These are phyloP conservation scores for Leptopilina myrica DNA, from an alignment of 2,888 invertebrate species.

Conservation along the genomic window DNA sequence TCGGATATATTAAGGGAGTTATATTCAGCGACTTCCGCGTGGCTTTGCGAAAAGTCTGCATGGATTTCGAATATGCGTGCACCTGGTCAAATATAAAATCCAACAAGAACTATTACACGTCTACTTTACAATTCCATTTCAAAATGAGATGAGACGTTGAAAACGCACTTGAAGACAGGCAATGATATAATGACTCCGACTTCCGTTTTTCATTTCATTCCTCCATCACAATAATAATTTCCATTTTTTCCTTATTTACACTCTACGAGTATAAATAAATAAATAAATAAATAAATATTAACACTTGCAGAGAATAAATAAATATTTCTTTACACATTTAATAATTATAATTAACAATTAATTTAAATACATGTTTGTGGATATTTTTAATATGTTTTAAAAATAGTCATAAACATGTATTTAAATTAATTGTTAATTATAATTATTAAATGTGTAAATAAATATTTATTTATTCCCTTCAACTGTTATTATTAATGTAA, in stretches of 20 bases:
- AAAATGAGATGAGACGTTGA: conserved; percentile 29
- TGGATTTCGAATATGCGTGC: conserved; percentile 7
- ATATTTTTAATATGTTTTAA: too few species aligned
- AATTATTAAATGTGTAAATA: too few species aligned
- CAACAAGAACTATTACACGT: conserved; percentile 7
- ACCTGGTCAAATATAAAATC: conserved; percentile 28
- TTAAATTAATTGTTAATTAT: too few species aligned
- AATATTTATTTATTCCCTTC: too few species aligned
- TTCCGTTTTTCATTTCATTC: conserved; percentile 29
- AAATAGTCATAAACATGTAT: too few species aligned
- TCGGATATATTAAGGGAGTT: conserved; percentile 5
- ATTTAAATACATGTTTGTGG: too few species aligned
- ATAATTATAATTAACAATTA: too few species aligned
- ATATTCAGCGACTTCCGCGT: conserved; percentile 8
- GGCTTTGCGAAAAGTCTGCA: conserved; percentile 3
- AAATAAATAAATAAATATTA: too few species aligned
- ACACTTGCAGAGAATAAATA: too few species aligned
- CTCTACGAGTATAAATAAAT: too few species aligned
- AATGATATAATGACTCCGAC: neutral
- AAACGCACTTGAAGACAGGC: conserved; percentile 1
- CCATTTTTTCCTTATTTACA: neutral
- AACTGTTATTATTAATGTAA: too few species aligned
- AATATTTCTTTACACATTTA: too few species aligned
- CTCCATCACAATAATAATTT: neutral
- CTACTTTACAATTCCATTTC: conserved; percentile 12